These are phyloP conservation scores for Pegoplata infirma DNA, from an alignment of 2,888 invertebrate species.

Conservation along the genomic window DNA sequence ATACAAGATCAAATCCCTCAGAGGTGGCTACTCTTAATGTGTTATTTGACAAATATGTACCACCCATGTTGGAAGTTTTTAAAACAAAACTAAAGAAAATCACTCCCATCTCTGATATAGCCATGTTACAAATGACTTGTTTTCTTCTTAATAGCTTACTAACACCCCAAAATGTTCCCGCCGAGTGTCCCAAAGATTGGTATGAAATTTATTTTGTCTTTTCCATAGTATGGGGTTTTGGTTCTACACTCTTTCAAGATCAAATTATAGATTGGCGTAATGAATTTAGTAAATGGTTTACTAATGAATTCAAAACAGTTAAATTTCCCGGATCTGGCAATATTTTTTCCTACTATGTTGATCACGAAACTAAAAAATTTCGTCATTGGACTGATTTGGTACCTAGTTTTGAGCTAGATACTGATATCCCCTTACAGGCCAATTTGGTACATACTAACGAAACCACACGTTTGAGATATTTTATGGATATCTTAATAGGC, in stretches of 20 bases:
- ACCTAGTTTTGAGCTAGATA: slow-evolving; percentile 88
- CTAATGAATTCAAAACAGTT: slow-evolving; percentile 92
- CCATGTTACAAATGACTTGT: slow-evolving; percentile 92
- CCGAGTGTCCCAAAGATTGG: slow-evolving; percentile 95
- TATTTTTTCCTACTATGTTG: slow-evolving; percentile 94
- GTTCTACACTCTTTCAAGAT: slow-evolving; percentile 94
- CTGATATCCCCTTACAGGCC: slow-evolving; percentile 89
- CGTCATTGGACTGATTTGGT: slow-evolving; percentile 92
- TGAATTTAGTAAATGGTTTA: slow-evolving; percentile 97
- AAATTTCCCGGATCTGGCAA: slow-evolving; percentile 91
- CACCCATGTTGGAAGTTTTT: slow-evolving; percentile 87
- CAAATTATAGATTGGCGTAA: slow-evolving; percentile 93
- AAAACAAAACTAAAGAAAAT: slow-evolving; percentile 88
- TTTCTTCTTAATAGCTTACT: slow-evolving; percentile 91
- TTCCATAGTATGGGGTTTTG: slow-evolving; percentile 94
- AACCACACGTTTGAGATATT: slow-evolving; percentile 91
- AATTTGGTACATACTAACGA: slow-evolving; percentile 91
- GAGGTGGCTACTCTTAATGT: slow-evolving; percentile 90
- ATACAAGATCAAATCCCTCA: slow-evolving; percentile 84
- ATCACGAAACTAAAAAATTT: slow-evolving; percentile 90
- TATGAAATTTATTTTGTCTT: slow-evolving; percentile 95
- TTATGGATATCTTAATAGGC: slow-evolving; percentile 89
- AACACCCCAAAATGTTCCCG: slow-evolving; percentile 87
- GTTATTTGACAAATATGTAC: slow-evolving; percentile 96
- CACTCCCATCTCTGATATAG: slow-evolving; percentile 93